Conservation (phyloP, 2,888 invertebrate genomes). For the Dynastes grantii region DNA sequence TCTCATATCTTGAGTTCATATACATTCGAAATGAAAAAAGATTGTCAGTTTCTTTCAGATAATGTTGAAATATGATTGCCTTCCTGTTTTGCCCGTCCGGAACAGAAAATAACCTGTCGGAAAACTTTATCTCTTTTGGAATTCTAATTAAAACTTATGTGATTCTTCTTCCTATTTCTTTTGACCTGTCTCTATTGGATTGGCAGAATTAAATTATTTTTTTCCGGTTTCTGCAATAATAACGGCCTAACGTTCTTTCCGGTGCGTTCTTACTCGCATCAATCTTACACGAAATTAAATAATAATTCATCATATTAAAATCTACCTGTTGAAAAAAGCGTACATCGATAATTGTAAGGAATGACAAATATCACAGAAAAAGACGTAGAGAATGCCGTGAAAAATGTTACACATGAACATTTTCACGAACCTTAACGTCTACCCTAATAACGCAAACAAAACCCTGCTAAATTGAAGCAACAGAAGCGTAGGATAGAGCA, state of each 20-base stretch:
- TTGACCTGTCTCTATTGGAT: too few species aligned
- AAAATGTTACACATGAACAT: constrained; percentile 10
- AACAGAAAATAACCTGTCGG: too few species aligned
- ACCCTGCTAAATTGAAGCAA: not conserved
- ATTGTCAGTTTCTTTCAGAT: too few species aligned
- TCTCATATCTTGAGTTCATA: too few species aligned
- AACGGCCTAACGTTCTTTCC: not conserved
- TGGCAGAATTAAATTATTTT: too few species aligned
- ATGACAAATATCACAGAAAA: not conserved
- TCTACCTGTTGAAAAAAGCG: not conserved
- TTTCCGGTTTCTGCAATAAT: too few species aligned
- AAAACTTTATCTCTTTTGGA: too few species aligned
- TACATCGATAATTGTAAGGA: not conserved
- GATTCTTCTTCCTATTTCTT: too few species aligned
- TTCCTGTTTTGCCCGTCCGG: too few species aligned
- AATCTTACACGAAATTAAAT: not conserved
- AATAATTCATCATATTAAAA: not conserved
- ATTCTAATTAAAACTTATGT: too few species aligned
- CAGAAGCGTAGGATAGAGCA: not conserved
- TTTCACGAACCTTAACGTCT: not conserved
- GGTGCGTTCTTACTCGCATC: not conserved
- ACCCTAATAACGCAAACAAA: constrained; percentile 9
- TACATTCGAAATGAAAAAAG: too few species aligned
- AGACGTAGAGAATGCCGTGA: not conserved
- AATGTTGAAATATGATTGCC: too few species aligned